Percentiles rank a stretch among this genome's conserved stretches.
phyloP scores from a whole-genome alignment of 2,797 vertebrate species.

The Natrix natrix region DNA sequence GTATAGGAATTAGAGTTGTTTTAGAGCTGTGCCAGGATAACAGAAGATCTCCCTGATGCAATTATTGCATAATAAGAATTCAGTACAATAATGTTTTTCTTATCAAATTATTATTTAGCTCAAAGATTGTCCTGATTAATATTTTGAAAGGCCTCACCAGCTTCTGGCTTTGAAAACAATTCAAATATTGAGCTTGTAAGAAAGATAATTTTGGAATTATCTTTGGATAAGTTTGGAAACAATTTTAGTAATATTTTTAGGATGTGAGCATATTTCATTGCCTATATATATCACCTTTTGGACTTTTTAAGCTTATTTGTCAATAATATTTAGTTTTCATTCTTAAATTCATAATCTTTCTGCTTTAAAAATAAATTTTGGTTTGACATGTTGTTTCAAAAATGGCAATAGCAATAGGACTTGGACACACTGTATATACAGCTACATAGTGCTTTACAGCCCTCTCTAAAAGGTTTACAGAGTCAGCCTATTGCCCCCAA shows the following conservation, averaged over 20 bases:
- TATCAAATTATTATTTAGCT: not conserved
- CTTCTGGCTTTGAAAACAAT: not conserved
- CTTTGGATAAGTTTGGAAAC: not conserved
- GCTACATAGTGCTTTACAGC: too few species aligned
- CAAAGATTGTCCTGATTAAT: not conserved
- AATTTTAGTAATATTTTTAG: not conserved
- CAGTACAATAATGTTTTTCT: not conserved
- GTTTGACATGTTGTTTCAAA: not conserved
- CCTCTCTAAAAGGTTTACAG: too few species aligned
- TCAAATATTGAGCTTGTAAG: not conserved
- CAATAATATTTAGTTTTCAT: not conserved
- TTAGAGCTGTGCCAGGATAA: not conserved
- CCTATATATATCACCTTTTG: not conserved
- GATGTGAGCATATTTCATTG: not conserved
- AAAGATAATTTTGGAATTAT: not conserved
- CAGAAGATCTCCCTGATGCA: not conserved
- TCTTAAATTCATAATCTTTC: not conserved
- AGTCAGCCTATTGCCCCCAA: too few species aligned
- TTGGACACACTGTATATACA: too few species aligned
- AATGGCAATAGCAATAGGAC: not conserved
- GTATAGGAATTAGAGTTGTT: not conserved
- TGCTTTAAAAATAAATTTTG: not conserved
- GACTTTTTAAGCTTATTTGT: not conserved
- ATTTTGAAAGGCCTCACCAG: not conserved
- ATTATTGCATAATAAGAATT: not conserved